Conservation (phyloP, 2,888 invertebrate genomes). For the Anaspis maculata region DNA sequence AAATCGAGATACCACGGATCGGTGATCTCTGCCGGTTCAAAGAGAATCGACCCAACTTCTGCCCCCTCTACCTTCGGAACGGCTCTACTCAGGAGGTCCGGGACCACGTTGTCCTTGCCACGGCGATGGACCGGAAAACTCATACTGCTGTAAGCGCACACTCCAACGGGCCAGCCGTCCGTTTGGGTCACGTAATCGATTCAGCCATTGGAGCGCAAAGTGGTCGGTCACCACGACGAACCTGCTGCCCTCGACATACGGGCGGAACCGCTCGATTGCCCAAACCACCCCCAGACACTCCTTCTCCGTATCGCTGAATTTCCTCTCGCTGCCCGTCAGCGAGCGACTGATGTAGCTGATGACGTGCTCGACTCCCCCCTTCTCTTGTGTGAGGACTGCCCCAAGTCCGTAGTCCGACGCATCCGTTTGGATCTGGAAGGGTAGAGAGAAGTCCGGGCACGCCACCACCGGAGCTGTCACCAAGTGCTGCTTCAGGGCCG, state of each 20-base stretch:
- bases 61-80: background rate
- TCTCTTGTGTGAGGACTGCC: background rate
- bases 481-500: no score
- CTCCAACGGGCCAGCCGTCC: background rate
- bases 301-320: background rate
- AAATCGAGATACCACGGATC: background rate
- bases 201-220: constrained; percentile 1
- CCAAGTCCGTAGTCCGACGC: background rate
- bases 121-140: background rate
- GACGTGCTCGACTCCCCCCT: background rate
- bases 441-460: background rate
- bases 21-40: background rate
- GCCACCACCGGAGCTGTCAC: background rate
- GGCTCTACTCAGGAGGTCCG: background rate
- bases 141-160: constrained; percentile 2
- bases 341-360: background rate
- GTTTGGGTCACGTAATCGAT: background rate
- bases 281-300: constrained; percentile 2
- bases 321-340: background rate
- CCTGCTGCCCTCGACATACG: constrained; percentile 1
- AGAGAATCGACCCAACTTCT: background rate
- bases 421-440: background rate
- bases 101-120: background rate
- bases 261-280: constrained; percentile 2
- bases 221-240: constrained; percentile 3